Evolutionary conservation across 2,888 invertebrate genomes (phyloP), one percentile per base, ranked within the genome.

Genomic region (Clunio marinus): DNA sequence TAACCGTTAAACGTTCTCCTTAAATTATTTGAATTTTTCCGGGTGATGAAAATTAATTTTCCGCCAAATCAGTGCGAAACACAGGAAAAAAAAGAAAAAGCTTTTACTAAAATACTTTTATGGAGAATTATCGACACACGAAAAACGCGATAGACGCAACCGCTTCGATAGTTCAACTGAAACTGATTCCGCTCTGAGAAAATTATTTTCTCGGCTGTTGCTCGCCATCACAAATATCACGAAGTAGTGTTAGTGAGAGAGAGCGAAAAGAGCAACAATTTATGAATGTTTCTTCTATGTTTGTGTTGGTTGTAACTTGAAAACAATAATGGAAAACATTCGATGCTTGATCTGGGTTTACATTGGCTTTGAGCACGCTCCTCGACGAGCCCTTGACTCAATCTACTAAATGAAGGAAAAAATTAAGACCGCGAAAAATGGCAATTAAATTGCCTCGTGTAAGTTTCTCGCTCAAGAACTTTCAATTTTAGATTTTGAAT

Each of bases 371-470:
- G 45, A 45, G 45, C 45, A 13, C 5, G 32, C 32, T 5, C n/a
- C 32, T 32, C 10, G 17, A 13, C 55, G 20, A 65, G 65, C 66
- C 66, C 66, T 66, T 66, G 66, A 66, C 66, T 66, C 35, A 55
- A 55, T 66, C 46, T 55, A 66, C 66, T 65, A 20, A 55, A 35
- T 55, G 66, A 66, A 66, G 66, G 66, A 66, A 55, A 66, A 66
- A 66, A 55, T 55, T 66, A 46, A 65, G 22, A 46, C 62, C 62
- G 62, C 62, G 62, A 62, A 62, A 62, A 51, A 5, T n/a, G 51
- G 51, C 57, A 57, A 27, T 57, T 57, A 57, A 27, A 27, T n/a
- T 27, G 57, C 27, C 57, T 27, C 57, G 27, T 27, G 27, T 13
- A 4, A 57, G 25, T n/a, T 27, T 57, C 27, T 27, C 25, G 27